Base-by-base conservation (phyloP, 2,113 vertebrate genomes). In the Uria aalge region DNA sequence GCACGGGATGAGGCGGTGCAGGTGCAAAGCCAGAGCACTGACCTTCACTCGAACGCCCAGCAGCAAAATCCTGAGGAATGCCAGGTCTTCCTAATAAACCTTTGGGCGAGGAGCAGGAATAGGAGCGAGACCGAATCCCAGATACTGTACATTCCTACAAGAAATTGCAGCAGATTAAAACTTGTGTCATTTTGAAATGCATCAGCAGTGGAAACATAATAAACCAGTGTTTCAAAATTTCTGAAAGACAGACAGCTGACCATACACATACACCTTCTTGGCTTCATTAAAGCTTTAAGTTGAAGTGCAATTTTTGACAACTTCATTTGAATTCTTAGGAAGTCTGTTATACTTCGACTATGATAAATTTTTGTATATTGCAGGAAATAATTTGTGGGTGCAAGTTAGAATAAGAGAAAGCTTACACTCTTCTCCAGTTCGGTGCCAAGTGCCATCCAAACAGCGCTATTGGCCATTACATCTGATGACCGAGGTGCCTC, bases 71-170 rank as follows among this genome's bases (percentile, higher is more conserved):
- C 11, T 66, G 97, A 66, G 93, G 45, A 78, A 98, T 91, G 18
- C 96, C 96, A 43, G 98, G 68, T 60, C 98, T 98, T 92, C 98
- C 98, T 55, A 98, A 91, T 56, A 97, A 98, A 94, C 98, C 97
- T 98, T 99, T 99, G 40, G 99, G 98, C 0, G 99, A 99, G 5
- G 99, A 99, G 97, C 98, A 99, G 66, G 99, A 99, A 89, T 99
- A 99, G 11, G 99, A 99, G 56, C 99, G 99, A 16, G 99, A 98
- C 38, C 99, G 99, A 77, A 99, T 86, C 18, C 99, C 99, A 72
- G 97, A 97, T 20, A 98, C 94, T 41, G 95, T 56, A 18, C 85
- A 82, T 36, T 99, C 98, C 99, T 99, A 47, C 21, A 88, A 97
- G n/a, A 97, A 63, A 97, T 50, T 19, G 26, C 22, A 92, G 69